These are phyloP conservation scores for Thamnaconus septentrionalis DNA, from an alignment of 2,113 vertebrate species.

Conservation along the genomic window DNA sequence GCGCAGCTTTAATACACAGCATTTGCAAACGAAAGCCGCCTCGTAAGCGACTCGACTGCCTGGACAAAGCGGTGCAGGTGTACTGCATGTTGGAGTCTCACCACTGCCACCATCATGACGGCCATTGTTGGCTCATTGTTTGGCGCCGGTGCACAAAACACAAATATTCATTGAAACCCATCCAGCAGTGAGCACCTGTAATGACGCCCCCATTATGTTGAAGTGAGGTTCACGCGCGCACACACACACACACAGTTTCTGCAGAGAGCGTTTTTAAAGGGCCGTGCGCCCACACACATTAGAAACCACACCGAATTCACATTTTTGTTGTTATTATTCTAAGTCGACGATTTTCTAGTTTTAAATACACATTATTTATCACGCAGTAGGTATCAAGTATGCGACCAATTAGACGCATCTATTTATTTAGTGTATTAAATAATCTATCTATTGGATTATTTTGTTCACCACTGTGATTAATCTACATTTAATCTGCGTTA, in stretches of 20 bases:
- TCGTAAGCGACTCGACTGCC: constrained; percentile 34
- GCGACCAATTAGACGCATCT: no score
- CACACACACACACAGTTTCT: no score
- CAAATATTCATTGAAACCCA: constrained; percentile 35
- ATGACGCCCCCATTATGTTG: not conserved
- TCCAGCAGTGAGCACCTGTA: constrained; percentile 24
- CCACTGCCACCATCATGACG: constrained; percentile 29
- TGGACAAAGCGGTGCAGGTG: constrained; percentile 46
- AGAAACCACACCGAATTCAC: no score
- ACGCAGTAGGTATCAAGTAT: no score
- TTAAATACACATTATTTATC: no score
- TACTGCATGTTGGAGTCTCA: constrained; percentile 39
- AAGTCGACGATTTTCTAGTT: no score
- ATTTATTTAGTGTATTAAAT: no score
- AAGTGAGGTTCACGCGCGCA: not conserved
- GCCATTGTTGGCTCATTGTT: constrained; percentile 38
- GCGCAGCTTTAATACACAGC: constrained; percentile 4
- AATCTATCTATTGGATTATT: no score
- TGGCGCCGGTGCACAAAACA: not conserved
- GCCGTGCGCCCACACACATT: no score
- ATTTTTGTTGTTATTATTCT: no score
- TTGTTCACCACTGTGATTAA: not conserved
- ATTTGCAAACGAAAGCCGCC: constrained; percentile 30
- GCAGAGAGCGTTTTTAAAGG: no score
- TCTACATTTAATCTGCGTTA: not conserved